Evolutionary conservation across 1,140 invertebrate species (phyloP).

Genomic region (Drosophila orena): DNA sequence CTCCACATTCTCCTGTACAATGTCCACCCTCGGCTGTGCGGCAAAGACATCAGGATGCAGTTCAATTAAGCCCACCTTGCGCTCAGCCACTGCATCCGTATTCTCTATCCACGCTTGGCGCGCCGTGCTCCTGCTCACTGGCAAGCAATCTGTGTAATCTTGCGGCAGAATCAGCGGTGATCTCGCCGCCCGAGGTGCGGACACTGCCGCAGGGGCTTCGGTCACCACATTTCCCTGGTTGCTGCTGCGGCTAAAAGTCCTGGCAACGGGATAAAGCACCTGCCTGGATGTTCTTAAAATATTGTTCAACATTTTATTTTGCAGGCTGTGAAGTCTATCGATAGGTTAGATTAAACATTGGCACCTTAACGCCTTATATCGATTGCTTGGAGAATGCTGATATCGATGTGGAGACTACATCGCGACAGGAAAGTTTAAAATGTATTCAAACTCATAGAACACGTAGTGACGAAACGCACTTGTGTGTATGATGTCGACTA

Average conservation of each 20-base stretch:
- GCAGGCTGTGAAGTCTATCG: too few relatives aligned
- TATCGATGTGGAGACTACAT: too few relatives aligned
- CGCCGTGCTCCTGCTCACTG: slow-evolving; percentile 52
- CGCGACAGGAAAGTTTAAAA: too few relatives aligned
- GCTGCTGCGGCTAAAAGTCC: slow-evolving; percentile 41
- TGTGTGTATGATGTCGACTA: too few relatives aligned
- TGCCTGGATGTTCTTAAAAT: slow-evolving; percentile 71
- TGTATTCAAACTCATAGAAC: too few relatives aligned
- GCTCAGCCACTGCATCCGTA: slow-evolving; percentile 91
- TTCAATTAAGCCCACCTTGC: slow-evolving; percentile 93
- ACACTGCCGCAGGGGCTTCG: neutral
- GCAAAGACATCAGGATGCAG: slow-evolving; percentile 96
- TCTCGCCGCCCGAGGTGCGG: neutral
- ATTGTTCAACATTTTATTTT: slow-evolving; percentile 68
- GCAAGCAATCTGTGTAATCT: slow-evolving; percentile 49
- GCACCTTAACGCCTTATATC: too few relatives aligned
- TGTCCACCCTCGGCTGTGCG: slow-evolving; percentile 92
- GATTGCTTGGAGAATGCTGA: too few relatives aligned
- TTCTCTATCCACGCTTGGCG: slow-evolving; percentile 97
- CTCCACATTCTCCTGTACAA: slow-evolving; percentile 93
- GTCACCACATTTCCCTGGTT: slow-evolving; percentile 4
- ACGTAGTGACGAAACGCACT: too few relatives aligned
- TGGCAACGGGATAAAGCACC: slow-evolving; percentile 55
- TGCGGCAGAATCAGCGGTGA: slow-evolving; percentile 62
- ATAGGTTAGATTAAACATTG: too few relatives aligned